Conservation (phyloP, 2,797 vertebrate genomes). For the Silurus lanzhouensis region DNA sequence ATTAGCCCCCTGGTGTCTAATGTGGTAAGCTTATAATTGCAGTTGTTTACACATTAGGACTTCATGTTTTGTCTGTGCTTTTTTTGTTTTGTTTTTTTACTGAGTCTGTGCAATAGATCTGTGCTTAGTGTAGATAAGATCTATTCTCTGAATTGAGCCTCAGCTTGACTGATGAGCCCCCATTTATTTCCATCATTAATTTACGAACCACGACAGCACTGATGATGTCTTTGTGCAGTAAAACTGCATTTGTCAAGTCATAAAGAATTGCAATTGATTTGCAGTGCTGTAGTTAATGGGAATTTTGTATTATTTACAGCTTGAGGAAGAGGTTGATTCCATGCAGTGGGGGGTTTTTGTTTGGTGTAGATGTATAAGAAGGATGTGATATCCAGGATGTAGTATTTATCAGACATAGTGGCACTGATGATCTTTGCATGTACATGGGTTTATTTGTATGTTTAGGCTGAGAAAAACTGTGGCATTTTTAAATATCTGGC, state of each 20-base stretch:
- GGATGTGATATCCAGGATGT: neutral
- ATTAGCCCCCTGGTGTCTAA: neutral
- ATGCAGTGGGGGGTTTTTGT: slow-evolving; percentile 16
- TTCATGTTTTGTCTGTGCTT: slow-evolving; percentile 52
- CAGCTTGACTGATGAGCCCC: slow-evolving; percentile 52
- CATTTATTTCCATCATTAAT: slow-evolving; percentile 54
- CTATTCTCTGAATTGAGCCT: slow-evolving; percentile 37
- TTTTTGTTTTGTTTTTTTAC: slow-evolving; percentile 50
- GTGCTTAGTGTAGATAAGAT: slow-evolving; percentile 40
- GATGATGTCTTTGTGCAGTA: slow-evolving; percentile 47
- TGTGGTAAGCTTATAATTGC: slow-evolving; percentile 42
- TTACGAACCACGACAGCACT: slow-evolving; percentile 45
- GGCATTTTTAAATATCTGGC: neutral
- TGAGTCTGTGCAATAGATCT: slow-evolving; percentile 51
- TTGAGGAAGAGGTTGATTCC: slow-evolving; percentile 46
- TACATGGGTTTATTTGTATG: slow-evolving; percentile 29
- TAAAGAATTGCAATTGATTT: slow-evolving; percentile 59
- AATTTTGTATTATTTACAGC: slow-evolving; percentile 53
- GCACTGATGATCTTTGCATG: neutral
- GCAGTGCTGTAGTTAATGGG: slow-evolving; percentile 47
- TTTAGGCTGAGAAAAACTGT: neutral
- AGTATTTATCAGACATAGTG: neutral
- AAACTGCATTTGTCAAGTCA: slow-evolving; percentile 53
- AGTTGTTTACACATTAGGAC: slow-evolving; percentile 50
- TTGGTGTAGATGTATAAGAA: slow-evolving; percentile 29